A percentile compares a stretch with the other conserved stretches of the same genome.
These are phyloP conservation scores for Octomys mimax DNA, from an alignment of 2,797 vertebrate genomes.

Conservation along the genomic window DNA sequence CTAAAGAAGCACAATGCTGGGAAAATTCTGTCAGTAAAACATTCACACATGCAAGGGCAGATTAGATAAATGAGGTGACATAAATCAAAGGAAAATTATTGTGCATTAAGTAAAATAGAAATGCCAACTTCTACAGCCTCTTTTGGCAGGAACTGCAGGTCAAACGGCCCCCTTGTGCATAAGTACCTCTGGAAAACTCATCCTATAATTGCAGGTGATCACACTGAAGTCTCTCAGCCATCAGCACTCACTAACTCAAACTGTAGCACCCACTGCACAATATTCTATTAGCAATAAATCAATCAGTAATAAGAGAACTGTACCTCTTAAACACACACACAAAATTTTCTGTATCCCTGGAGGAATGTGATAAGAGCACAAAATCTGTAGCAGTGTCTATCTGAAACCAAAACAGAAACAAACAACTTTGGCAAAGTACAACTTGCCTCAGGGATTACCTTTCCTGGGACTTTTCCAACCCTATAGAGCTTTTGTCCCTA, in stretches of 20 bases:
- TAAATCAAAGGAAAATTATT: background rate
- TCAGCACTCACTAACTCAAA: background rate
- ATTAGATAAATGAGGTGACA: background rate
- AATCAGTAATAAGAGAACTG: background rate
- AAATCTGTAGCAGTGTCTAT: constrained; percentile 11
- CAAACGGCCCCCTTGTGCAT: background rate
- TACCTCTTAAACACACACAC: background rate
- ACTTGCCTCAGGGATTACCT: background rate
- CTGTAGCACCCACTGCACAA: background rate
- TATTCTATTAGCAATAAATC: background rate
- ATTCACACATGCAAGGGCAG: background rate
- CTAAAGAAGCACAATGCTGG: background rate
- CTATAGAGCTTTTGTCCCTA: background rate
- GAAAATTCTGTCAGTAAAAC: background rate
- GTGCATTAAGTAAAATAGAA: background rate
- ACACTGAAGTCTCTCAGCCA: background rate
- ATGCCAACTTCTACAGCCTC: background rate
- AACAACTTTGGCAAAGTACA: background rate
- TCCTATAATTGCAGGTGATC: background rate
- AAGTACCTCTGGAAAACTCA: background rate
- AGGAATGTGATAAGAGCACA: constrained; percentile 2
- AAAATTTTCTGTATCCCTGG: background rate
- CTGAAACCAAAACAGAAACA: background rate
- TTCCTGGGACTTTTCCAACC: background rate
- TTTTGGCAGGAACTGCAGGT: background rate